These are phyloP conservation scores for Ovis aries DNA, from an alignment of 2,113 vertebrate species.

Conservation along the genomic window ARS-UI_Ramb_v3.0 NC_056059.1:97296001-97296500, in stretches of 20 bases:
- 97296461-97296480: background rate
- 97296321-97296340: background rate
- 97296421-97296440: background rate
- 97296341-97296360: background rate
- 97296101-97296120: background rate
- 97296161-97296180: background rate
- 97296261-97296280: background rate
- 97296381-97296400: background rate
- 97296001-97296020: background rate
- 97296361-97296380: background rate
- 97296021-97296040: background rate
- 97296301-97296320: background rate
- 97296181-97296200: background rate
- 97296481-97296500: background rate
- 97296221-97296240: background rate
- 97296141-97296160: background rate
- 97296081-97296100: background rate
- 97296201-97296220: constrained; percentile 2
- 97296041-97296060: background rate
- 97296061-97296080: background rate
- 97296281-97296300: background rate
- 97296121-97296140: background rate
- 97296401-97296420: background rate
- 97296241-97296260: background rate
- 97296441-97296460: background rate